Evolutionary conservation across 2,113 vertebrate species (phyloP), one percentile per base, ranked within the genome.

Genomic region (Cyphomyrus discorhynchus): DNA sequence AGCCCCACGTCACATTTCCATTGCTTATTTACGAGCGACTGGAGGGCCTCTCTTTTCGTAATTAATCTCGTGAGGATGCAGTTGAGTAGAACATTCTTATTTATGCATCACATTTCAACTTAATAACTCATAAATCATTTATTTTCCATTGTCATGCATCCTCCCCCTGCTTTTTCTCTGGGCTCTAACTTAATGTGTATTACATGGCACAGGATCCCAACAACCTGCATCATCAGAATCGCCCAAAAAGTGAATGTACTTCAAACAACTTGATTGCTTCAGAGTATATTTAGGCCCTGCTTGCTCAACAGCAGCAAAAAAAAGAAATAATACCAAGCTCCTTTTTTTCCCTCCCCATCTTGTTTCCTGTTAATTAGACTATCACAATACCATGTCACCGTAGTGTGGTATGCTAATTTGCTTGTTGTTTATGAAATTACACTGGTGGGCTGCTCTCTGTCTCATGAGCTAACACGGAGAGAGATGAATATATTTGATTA

Each of bases 361-460:
- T 80, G 31, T 83, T 89, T 84, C 49, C 50, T 42, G 46, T 56
- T 56, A 89, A 83, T 84, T 89, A 84, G 39, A 89, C 89, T 52
- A 89, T 84, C 89, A 90, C 82, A 70, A 62, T 39, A 86, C 47
- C 24, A 42, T 90, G 56, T 86, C 82, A 49, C 56, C n/a, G 27
- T n/a, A 47, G 56, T 86, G 82, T 45, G 19, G 13, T 47, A 66
- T 86, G 53, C 82, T 84, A 84, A 89, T 89, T 56, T 85, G 77
- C 77, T 89, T 84, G 19, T 83, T 83, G 88, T 52, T 83, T 84
- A 56, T 83, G 77, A 84, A 89, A 84, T 83, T 24, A 58, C 88
- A 58, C 31, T 21, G 24, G 77, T 10, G 49, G 82, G 74, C 52
- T 45, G 11, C 82, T 83, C 80, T 80, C 74, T 80, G 49, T 56